Evolutionary conservation across 2,113 vertebrate genomes (phyloP), one percentile per base, ranked within the genome.

Genomic region (Neolamprologus variostigma): DNA sequence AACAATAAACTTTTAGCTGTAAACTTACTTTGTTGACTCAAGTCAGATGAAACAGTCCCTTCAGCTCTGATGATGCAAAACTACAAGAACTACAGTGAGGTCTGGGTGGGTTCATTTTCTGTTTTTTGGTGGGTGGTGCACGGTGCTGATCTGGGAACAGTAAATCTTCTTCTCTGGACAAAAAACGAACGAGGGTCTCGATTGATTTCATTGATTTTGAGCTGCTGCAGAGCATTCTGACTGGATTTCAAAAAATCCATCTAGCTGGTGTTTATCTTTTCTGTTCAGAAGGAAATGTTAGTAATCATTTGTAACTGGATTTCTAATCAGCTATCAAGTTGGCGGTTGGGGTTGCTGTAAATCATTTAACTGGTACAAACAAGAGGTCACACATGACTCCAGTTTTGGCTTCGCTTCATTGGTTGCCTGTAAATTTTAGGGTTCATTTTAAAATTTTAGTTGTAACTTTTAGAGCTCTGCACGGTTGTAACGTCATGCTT

Each of bases 71-170:
- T 59, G 21, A 31, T 3, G 26, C 37, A 73, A 82, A 63, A n/a
- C 19, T 35, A 81, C 12, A 81, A 45, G 37, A 73, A 4, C 37
- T 73, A 23, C 14, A 17, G 21, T 1, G 3, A 42, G 12, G n/a
- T 42, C 21, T 71, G 8, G 12, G 7, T 3, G 21, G 61, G 31
- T 37, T 42, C n/a, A 17, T 33, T 0, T 71, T 23, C 35, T 14
- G 0, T 71, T 21, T 0, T 68, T 11, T 21, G 17, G 6, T 68
- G 0, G 1, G 14, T 10, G 57, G 31, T 35, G 16, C 16, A 63
- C 1, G 9, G 61, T 71, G 12, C n/a, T 37, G 33, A 66, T 4
- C 33, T n/a, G 5, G n/a, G 35, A 35, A 68, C 4, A 40, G 7
- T 6, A 37, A 68, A 68, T 68, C 19, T 68, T 12, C 19, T 21